Conservation (phyloP, 2,888 invertebrate species). For the Xylophagus ater region DNA sequence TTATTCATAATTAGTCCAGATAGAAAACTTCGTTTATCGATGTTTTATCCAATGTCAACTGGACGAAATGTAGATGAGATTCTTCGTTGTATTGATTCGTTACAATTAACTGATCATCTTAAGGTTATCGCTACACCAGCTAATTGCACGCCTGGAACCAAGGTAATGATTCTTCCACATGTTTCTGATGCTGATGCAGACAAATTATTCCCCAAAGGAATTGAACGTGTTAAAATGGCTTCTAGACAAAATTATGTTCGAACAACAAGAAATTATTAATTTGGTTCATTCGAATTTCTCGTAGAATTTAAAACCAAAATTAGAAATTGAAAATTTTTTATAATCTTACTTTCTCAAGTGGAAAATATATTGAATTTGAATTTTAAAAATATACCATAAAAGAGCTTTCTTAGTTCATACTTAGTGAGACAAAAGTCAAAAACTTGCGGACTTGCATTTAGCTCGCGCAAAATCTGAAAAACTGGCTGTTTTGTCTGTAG, state of each 20-base stretch:
- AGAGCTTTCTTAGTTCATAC: no score
- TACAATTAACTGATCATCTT: conserved; percentile 60
- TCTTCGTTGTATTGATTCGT: conserved; percentile 68
- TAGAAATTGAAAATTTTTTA: no score
- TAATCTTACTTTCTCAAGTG: no score
- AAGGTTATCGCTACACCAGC: conserved; percentile 74
- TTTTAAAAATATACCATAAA: no score
- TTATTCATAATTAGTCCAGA: conserved; percentile 74
- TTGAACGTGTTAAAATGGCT: conserved; percentile 57
- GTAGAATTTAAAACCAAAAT: no score
- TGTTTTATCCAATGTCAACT: conserved; percentile 76
- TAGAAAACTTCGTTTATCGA: conserved; percentile 63
- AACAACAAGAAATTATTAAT: conserved; percentile 55
- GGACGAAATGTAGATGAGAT: conserved; percentile 82
- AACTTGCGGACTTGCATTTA: no score
- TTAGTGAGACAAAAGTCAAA: no score
- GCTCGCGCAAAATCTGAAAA: no score
- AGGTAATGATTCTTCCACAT: conserved; percentile 69
- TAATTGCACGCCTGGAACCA: conserved; percentile 71
- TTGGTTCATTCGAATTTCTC: no score
- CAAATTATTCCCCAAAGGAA: conserved; percentile 56
- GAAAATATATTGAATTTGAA: no score
- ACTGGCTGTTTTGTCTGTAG: no score
- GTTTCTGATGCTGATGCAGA: conserved; percentile 54
- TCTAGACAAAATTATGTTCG: conserved; percentile 66